Evolutionary conservation across 2,113 vertebrate species (phyloP).

Genomic region (Geococcyx californianus): DNA sequence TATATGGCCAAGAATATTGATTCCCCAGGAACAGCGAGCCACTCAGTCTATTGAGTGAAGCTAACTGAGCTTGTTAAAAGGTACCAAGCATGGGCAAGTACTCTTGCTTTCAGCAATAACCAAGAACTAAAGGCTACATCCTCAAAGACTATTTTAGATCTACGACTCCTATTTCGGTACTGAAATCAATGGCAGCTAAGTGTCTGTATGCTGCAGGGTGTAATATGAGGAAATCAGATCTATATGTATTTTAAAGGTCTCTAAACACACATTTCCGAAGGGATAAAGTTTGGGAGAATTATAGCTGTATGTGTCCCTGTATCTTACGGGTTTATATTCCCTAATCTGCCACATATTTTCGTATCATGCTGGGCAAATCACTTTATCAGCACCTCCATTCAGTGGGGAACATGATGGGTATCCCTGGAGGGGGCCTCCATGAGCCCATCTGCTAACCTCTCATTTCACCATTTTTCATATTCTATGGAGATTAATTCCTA

Average conservation of each 20-base stretch:
- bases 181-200: conserved; percentile 59
- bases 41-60: conserved; percentile 41
- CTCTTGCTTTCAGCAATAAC: conserved; percentile 35
- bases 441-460: background rate
- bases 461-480: background rate
- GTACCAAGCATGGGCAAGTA: conserved; percentile 12
- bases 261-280: background rate
- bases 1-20: conserved; percentile 52
- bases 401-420: background rate
- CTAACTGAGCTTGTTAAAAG: conserved; percentile 57
- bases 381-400: background rate
- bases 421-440: background rate
- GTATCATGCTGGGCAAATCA: background rate
- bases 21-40: background rate
- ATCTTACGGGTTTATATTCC: background rate
- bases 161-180: conserved; percentile 39
- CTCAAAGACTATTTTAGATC: conserved; percentile 55
- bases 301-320: background rate
- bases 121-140: conserved; percentile 54
- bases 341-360: background rate
- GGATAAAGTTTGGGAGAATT: background rate
- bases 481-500: background rate
- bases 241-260: conserved; percentile 27
- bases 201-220: conserved; percentile 10
- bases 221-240: conserved; percentile 35